Base-by-base conservation (phyloP, 1,140 invertebrate species). In the Pemphigus obesinymphae region DNA sequence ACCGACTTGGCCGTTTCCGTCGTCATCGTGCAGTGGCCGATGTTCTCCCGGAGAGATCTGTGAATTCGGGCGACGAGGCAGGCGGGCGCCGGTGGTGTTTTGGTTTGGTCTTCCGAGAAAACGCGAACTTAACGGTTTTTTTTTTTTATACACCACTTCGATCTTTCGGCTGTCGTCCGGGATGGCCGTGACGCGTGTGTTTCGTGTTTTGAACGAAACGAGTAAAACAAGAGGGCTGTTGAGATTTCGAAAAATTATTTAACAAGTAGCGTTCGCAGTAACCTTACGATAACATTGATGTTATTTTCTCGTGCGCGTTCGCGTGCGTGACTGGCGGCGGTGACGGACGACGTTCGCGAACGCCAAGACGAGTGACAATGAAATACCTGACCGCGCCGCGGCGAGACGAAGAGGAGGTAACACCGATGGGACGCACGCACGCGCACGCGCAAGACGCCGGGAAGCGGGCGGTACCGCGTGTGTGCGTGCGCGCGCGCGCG, bases 321-420 rank as follows among this genome's bases (percentile, higher is more conserved):
- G 13, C 20, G 66, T 43, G 43, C 13, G 43, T 45, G 8, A 6
- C 8, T n/a, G 45, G 11, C 31, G 73, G 23, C 53, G 34, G 53
- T 45, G 23, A 29, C 23, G 23, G 53, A 80, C 55, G 55, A 63
- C 55, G 34, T 61, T 31, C 76, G 23, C 40, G 55, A 50, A 15
- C 76, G 55, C 76, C 76, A 43, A 50, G 76, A 63, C 76, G 53
- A 58, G 55, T 63, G 76, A 80, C 76, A 80, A 80, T 80, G 76
- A 80, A 78, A 80, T 80, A 80, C 53, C 76, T 73, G 43, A 34
- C 1, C 75, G 31, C 20, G 31, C 11, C 61, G 29, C 20, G 31
- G 31, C 61, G 29, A 17, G 63, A 15, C 63, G 63, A 4, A 4
- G 37, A n/a, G 37, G 43, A 13, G 4, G 10, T 13, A 13, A 11